Evolutionary conservation across 2,113 vertebrate species (phyloP).

Genomic region (Mesembrinibis cayennensis): DNA sequence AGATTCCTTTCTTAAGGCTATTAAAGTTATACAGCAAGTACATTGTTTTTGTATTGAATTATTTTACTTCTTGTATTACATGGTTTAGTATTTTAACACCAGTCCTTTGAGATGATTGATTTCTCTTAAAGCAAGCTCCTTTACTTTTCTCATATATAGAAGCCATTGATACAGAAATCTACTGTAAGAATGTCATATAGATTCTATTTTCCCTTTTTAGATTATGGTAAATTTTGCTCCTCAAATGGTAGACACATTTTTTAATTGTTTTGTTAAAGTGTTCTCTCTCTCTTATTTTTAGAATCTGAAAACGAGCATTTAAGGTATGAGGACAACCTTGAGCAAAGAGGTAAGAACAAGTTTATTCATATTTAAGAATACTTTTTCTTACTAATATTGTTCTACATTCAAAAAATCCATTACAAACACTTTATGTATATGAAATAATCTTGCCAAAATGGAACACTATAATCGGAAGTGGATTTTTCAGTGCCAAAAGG

Average conservation of each 20-base stretch:
- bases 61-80: neutral
- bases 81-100: neutral
- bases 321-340: neutral
- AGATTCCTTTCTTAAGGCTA: neutral
- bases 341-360: neutral
- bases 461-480: neutral
- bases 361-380: neutral
- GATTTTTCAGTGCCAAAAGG: neutral
- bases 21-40: neutral
- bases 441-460: neutral
- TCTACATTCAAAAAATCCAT: neutral
- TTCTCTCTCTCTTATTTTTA: neutral
- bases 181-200: neutral
- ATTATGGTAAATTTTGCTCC: neutral
- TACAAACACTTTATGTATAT: neutral
- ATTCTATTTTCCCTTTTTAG: neutral
- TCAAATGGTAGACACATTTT: neutral
- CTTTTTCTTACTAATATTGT: neutral
- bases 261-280: neutral
- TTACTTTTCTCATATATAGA: neutral
- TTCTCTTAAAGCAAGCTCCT: neutral
- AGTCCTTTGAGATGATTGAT: neutral
- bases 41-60: neutral
- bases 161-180: neutral
- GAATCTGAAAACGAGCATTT: neutral